These are phyloP conservation scores for Ctena decussata DNA, from an alignment of 2,888 invertebrate genomes.

Conservation along the genomic window DNA sequence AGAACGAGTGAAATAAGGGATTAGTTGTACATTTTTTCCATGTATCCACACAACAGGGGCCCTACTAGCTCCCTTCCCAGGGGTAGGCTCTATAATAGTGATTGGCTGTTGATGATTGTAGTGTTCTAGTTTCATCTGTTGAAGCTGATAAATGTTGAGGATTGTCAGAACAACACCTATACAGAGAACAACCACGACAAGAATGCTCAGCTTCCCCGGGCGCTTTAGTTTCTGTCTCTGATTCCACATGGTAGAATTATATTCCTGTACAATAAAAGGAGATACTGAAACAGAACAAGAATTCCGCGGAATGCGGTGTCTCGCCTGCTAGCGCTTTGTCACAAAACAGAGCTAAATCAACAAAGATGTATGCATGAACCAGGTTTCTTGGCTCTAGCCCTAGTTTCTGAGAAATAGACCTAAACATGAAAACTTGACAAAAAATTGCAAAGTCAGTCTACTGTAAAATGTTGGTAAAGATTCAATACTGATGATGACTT, in stretches of 20 bases:
- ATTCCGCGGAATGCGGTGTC: too few species aligned
- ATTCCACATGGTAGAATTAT: neutral
- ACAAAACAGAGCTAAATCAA: too few species aligned
- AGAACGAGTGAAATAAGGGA: too few species aligned
- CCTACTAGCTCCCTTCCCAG: constrained; percentile 47
- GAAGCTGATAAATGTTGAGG: constrained; percentile 84
- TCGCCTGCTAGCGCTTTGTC: too few species aligned
- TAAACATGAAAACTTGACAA: too few species aligned
- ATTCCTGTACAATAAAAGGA: neutral
- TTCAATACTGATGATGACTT: too few species aligned
- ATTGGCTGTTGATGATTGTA: constrained; percentile 38
- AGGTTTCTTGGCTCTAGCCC: too few species aligned
- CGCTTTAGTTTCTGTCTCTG: neutral
- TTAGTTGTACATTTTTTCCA: constrained; percentile 77
- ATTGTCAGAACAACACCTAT: constrained; percentile 79
- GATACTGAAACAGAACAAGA: too few species aligned
- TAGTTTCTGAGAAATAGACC: too few species aligned
- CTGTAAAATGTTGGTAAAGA: too few species aligned
- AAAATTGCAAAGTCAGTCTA: too few species aligned
- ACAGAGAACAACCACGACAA: constrained; percentile 73
- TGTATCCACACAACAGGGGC: constrained; percentile 76
- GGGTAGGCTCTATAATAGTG: constrained; percentile 66
- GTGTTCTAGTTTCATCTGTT: constrained; percentile 81
- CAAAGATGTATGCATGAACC: too few species aligned
- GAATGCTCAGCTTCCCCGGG: neutral